Evolutionary conservation across 2,113 vertebrate species (phyloP).

Genomic region (Tyto alba): DNA sequence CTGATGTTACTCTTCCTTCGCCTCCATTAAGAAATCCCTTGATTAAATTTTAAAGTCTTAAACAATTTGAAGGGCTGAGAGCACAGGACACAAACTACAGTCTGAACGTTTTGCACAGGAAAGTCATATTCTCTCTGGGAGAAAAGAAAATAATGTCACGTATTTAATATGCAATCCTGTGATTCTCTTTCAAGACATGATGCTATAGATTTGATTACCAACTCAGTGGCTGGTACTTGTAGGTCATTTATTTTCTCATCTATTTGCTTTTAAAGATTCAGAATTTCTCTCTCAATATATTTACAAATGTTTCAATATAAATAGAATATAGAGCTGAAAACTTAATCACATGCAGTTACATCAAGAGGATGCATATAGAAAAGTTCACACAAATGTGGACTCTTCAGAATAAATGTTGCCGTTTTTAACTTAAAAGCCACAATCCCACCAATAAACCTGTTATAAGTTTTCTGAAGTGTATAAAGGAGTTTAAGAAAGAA

Average conservation of each 20-base stretch:
- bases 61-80: conserved; percentile 81
- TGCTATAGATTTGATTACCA: conserved; percentile 71
- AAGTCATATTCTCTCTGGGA: conserved; percentile 83
- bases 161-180: conserved; percentile 71
- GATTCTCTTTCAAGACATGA: conserved; percentile 61
- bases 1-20: conserved; percentile 77
- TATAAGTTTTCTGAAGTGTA: neutral
- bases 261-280: conserved; percentile 37
- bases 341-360: neutral
- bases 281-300: conserved; percentile 35
- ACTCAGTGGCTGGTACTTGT: conserved; percentile 28
- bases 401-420: neutral
- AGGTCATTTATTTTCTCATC: conserved; percentile 67
- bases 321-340: neutral
- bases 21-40: conserved; percentile 85
- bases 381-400: neutral
- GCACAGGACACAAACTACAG: conserved; percentile 69
- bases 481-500: neutral
- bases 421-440: neutral
- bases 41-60: conserved; percentile 90
- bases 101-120: conserved; percentile 73
- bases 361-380: neutral
- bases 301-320: conserved; percentile 50
- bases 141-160: conserved; percentile 66
- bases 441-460: neutral